Conservation (phyloP, 1,140 invertebrate genomes). For the Drosophila lacertosa region DNA sequence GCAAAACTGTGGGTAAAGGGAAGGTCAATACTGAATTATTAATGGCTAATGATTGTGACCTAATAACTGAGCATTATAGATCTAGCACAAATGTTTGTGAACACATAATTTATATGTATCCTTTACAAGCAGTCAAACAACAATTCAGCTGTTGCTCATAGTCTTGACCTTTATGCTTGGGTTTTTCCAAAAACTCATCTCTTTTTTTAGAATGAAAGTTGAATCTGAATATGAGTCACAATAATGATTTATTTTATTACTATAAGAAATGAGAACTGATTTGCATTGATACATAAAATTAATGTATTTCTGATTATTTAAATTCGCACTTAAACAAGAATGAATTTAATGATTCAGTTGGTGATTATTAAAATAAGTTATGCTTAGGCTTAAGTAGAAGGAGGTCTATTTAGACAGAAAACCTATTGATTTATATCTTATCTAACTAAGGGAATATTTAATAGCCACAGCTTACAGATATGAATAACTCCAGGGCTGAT, state of each 20-base stretch:
- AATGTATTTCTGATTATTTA: not conserved
- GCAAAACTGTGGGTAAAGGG: constrained; percentile 13
- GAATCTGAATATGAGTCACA: constrained; percentile 9
- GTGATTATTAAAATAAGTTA: too few species aligned
- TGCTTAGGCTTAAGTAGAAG: not conserved
- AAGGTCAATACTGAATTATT: constrained; percentile 28
- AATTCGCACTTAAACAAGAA: not conserved
- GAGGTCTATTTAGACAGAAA: not conserved
- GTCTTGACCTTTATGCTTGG: constrained; percentile 5
- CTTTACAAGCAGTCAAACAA: not conserved
- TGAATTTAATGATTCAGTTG: not conserved
- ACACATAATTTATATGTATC: not conserved
- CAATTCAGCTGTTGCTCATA: not conserved
- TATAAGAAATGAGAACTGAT: not conserved
- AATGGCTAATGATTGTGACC: constrained; percentile 3
- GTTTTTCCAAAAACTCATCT: constrained; percentile 9
- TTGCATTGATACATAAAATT: not conserved
- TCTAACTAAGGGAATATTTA: not conserved
- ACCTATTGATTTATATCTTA: not conserved
- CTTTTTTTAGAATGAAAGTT: not conserved
- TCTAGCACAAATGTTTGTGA: not conserved
- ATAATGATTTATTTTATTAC: not conserved
- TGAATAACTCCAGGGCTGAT: not conserved
- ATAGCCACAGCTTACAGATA: not conserved
- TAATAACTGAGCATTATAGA: not conserved